A percentile compares a stretch with the other conserved stretches of the same genome.
These are phyloP conservation scores for Rhinoptilus africanus DNA, from an alignment of 2,113 vertebrate species.

Conservation along the genomic window DNA sequence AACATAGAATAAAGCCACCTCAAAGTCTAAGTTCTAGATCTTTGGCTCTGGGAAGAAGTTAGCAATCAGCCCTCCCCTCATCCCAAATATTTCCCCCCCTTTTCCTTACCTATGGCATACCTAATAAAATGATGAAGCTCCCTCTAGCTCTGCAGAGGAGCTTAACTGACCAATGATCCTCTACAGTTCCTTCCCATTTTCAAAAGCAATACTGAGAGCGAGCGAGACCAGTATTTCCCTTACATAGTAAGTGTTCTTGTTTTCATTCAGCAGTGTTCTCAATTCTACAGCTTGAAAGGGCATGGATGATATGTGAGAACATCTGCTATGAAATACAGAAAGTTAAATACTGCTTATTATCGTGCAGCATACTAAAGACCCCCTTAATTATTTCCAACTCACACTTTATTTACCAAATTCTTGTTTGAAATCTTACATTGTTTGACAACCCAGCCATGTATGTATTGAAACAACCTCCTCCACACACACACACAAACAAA, in stretches of 20 bases:
- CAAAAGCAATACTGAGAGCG: constrained; percentile 22
- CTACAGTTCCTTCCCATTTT: constrained; percentile 62
- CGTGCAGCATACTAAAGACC: background rate
- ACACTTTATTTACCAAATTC: constrained; percentile 30
- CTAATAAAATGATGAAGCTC: constrained; percentile 70
- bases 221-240: constrained; percentile 38
- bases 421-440: constrained; percentile 18
- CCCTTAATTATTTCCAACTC: constrained; percentile 50
- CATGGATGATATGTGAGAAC: constrained; percentile 62
- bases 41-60: background rate
- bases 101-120: constrained; percentile 6
- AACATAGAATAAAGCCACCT: background rate
- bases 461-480: background rate
- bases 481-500: background rate
- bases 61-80: background rate
- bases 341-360: constrained; percentile 44
- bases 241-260: constrained; percentile 44
- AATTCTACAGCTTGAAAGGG: constrained; percentile 60
- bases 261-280: constrained; percentile 57
- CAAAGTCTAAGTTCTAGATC: background rate
- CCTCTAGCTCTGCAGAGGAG: constrained; percentile 71
- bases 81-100: background rate
- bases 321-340: constrained; percentile 64
- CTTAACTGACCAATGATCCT: constrained; percentile 67
- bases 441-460: constrained; percentile 19